Conservation (phyloP, 2,888 invertebrate species). For the Ephialtes manifestator region DNA sequence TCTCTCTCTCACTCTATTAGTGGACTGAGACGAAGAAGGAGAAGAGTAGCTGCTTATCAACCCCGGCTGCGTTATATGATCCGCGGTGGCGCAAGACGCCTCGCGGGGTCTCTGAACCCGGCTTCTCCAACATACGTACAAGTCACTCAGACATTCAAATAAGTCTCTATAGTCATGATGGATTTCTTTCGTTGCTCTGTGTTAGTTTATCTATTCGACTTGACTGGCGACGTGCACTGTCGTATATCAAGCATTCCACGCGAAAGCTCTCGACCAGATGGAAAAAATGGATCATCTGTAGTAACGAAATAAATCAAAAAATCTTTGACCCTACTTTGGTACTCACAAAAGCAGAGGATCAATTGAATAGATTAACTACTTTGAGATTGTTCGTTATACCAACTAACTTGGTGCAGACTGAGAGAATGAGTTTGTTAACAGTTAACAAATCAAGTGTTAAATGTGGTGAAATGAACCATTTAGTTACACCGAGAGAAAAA, state of each 20-base stretch:
- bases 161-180: constrained; percentile 46
- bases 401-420: not conserved
- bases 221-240: constrained; percentile 53
- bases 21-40: constrained; percentile 16
- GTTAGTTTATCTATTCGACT: constrained; percentile 59
- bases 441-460: no score
- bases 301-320: no score
- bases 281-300: no score
- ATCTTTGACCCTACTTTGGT: no score
- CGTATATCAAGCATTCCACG: constrained; percentile 16
- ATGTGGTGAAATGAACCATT: no score
- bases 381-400: not conserved
- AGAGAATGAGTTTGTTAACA: no score
- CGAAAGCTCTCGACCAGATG: no score
- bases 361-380: no score
- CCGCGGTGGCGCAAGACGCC: constrained; percentile 77
- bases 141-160: constrained; percentile 29
- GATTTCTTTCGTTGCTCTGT: constrained; percentile 59
- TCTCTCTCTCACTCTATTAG: constrained; percentile 11
- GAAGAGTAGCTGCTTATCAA: constrained; percentile 74
- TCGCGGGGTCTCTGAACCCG: constrained; percentile 79
- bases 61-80: constrained; percentile 76
- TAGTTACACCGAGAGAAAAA: no score
- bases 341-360: no score
- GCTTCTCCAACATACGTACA: constrained; percentile 41